Percentiles rank a stretch among this genome's conserved stretches.
Conservation (phyloP, 2,113 vertebrate species). For the Procavia capensis region DNA sequence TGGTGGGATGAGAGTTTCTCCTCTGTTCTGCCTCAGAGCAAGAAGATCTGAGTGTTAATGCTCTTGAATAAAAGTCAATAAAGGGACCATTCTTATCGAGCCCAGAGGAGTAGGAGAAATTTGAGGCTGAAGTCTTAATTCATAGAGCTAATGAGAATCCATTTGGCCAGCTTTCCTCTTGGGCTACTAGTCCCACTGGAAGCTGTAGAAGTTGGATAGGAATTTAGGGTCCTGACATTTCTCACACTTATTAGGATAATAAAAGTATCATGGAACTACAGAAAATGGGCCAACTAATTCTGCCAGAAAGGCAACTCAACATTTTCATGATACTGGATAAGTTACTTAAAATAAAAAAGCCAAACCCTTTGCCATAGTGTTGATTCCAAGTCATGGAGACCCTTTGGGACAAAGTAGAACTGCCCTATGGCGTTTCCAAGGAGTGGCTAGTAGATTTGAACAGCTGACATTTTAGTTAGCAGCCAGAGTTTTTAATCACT, state of each 20-base stretch:
- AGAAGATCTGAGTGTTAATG: not conserved
- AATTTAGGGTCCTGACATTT: not conserved
- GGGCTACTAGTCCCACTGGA: too few species aligned
- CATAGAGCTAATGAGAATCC: not conserved
- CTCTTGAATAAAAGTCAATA: not conserved
- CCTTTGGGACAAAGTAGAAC: too few species aligned
- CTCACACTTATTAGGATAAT: not conserved
- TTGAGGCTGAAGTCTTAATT: not conserved
- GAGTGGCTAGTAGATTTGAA: too few species aligned
- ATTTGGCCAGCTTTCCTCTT: not conserved
- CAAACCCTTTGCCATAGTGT: too few species aligned
- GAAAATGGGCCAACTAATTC: not conserved
- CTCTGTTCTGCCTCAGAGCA: not conserved
- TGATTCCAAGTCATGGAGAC: too few species aligned
- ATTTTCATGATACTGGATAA: not conserved
- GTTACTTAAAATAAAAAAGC: not conserved
- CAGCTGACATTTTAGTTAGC: too few species aligned
- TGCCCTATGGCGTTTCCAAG: too few species aligned
- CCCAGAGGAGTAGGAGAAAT: not conserved
- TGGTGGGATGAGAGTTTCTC: not conserved
- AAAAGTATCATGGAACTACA: not conserved
- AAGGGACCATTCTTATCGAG: not conserved
- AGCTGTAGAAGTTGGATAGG: not conserved
- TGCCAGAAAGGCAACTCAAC: fast-evolving
- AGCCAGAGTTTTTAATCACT: too few species aligned